Conservation (phyloP, 2,113 vertebrate species). For the Antennarius striatus region DNA sequence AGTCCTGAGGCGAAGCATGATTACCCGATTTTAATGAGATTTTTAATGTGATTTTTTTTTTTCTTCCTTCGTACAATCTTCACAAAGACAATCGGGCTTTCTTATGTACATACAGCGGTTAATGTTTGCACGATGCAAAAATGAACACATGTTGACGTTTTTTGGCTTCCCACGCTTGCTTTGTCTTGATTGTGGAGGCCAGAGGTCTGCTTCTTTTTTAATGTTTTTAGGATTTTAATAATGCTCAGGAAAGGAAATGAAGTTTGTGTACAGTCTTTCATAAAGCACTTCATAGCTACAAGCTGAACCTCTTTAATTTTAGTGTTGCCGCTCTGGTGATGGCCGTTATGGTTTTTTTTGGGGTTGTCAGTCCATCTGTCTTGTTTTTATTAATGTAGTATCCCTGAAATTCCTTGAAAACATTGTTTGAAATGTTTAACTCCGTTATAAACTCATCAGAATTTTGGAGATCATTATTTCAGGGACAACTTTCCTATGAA, state of each 20-base stretch:
- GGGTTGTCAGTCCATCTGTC: too few species aligned
- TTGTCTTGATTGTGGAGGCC: constrained; percentile 4
- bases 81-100: constrained; percentile 57
- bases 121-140: constrained; percentile 56
- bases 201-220: constrained; percentile 10
- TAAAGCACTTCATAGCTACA: neutral
- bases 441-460: too few species aligned
- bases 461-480: too few species aligned
- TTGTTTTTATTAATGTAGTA: too few species aligned
- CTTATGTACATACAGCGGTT: constrained; percentile 65
- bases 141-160: constrained; percentile 44
- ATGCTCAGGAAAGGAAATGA: constrained; percentile 4
- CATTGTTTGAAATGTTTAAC: too few species aligned
- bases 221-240: constrained; percentile 13
- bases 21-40: constrained; percentile 80
- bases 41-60: constrained; percentile 72
- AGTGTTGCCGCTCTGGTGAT: neutral
- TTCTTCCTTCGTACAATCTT: constrained; percentile 24
- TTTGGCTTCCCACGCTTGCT: constrained; percentile 22
- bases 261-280: constrained; percentile 4
- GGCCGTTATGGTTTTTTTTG: neutral
- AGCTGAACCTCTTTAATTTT: neutral
- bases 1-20: constrained; percentile 74
- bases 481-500: too few species aligned
- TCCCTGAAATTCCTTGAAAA: too few species aligned